Conservation (phyloP, 2,797 vertebrate species). For the Lophotriccus pileatus region DNA sequence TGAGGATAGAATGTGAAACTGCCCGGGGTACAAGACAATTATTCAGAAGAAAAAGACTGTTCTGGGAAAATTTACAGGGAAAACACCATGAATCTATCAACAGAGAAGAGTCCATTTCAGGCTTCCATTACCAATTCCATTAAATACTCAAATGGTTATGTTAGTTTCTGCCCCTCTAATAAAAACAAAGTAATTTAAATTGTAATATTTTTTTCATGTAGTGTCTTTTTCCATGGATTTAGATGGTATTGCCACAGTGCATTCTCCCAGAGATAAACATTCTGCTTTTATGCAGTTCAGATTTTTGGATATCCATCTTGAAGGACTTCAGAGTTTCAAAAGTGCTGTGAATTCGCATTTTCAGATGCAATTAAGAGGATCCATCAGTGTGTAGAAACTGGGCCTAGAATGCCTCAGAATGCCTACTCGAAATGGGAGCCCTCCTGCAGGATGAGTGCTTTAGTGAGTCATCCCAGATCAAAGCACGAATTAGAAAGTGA, state of each 20-base stretch:
- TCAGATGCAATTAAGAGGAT: neutral
- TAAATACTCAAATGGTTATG: neutral
- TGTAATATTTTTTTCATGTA: neutral
- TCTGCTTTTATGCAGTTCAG: neutral
- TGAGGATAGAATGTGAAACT: constrained; percentile 15
- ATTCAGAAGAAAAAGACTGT: neutral
- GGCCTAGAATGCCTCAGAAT: neutral
- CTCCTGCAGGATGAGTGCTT: neutral
- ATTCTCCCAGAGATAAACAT: neutral
- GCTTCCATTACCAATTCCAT: neutral
- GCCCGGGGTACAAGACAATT: neutral
- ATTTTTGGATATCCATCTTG: neutral
- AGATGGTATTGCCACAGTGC: neutral
- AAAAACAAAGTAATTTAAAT: neutral
- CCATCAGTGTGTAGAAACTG: neutral
- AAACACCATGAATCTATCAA: neutral
- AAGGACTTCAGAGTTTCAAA: neutral
- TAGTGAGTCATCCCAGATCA: constrained; percentile 4
- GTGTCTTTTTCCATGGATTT: neutral
- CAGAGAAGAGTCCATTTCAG: neutral
- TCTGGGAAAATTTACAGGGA: neutral
- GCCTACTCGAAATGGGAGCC: neutral
- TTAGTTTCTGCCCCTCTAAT: neutral
- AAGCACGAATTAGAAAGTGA: constrained; percentile 6
- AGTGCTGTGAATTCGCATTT: neutral